These are phyloP conservation scores for Drosophila asahinai DNA, from an alignment of 1,140 invertebrate species.

Conservation along the genomic window DNA sequence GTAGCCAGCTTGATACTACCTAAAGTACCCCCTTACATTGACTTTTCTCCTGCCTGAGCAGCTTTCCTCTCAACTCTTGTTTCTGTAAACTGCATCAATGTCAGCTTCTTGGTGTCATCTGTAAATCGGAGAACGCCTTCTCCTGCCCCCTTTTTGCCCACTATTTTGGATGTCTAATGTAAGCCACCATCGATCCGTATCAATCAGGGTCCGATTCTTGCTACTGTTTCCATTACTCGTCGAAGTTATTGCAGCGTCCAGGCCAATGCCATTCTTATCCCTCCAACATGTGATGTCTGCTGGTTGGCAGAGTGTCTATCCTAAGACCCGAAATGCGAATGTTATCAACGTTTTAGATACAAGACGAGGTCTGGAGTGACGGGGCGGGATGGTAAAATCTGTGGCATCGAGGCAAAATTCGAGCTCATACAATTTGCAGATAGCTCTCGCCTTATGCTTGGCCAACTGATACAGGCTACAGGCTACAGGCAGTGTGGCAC, in stretches of 20 bases:
- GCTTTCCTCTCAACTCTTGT: neutral
- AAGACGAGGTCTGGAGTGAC: slow-evolving; percentile 29
- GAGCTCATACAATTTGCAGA: slow-evolving; percentile 78
- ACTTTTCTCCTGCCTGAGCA: neutral
- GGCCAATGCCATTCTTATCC: slow-evolving; percentile 58
- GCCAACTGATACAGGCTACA: slow-evolving; percentile 64
- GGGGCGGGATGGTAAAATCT: slow-evolving; percentile 11
- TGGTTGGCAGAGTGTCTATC: slow-evolving; percentile 32
- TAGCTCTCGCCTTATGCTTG: slow-evolving; percentile 70
- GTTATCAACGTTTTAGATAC: slow-evolving; percentile 66
- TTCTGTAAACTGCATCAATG: slow-evolving; percentile 14
- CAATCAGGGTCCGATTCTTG: slow-evolving; percentile 52
- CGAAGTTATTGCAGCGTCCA: slow-evolving; percentile 64
- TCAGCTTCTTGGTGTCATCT: slow-evolving; percentile 20
- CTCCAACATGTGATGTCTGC: slow-evolving; percentile 6
- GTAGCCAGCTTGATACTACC: neutral
- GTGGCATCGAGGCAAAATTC: slow-evolving; percentile 64
- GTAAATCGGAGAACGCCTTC: slow-evolving; percentile 20
- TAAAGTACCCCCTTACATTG: neutral
- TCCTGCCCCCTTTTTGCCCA: neutral
- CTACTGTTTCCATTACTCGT: slow-evolving; percentile 42
- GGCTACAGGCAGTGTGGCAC: slow-evolving; percentile 32
- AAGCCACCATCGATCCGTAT: slow-evolving; percentile 59
- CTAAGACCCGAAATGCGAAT: slow-evolving; percentile 59
- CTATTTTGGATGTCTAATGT: slow-evolving; percentile 12